These are phyloP conservation scores for Eupithecia dodoneata DNA, from an alignment of 2,888 invertebrate species.

Conservation along the genomic window DNA sequence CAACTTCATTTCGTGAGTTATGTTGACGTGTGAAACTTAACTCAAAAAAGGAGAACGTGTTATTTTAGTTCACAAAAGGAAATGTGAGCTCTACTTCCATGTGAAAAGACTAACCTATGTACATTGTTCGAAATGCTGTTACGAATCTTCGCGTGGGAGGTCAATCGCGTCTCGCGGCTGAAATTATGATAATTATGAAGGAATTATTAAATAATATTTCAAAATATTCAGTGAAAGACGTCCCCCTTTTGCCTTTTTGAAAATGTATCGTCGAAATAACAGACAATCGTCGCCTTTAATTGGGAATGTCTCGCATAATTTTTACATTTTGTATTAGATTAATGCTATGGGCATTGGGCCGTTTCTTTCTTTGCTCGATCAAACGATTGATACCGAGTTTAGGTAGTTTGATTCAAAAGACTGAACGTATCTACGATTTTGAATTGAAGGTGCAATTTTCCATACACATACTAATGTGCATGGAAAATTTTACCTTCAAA, in stretches of 20 bases:
- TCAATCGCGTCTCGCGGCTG: neutral
- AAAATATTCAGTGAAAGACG: neutral
- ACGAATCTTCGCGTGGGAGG: neutral
- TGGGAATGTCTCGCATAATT: neutral
- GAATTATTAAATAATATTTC: neutral
- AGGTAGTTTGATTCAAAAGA: neutral
- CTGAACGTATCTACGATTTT: too few species aligned
- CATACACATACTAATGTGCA: too few species aligned
- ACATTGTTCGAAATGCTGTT: neutral
- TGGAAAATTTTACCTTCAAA: neutral
- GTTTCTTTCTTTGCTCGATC: neutral
- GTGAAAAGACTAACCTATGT: neutral
- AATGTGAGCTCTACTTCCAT: neutral
- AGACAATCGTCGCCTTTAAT: neutral
- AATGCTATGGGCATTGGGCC: neutral
- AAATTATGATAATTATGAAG: neutral
- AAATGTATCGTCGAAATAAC: neutral
- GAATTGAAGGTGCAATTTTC: too few species aligned
- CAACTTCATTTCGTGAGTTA: neutral
- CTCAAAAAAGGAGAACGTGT: neutral
- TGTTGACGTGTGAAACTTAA: neutral
- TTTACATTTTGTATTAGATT: neutral
- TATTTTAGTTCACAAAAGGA: neutral
- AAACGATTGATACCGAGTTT: neutral
- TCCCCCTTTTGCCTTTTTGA: neutral